Conservation (phyloP, 2,797 vertebrate species). For the Pangasius larnaudii region DNA sequence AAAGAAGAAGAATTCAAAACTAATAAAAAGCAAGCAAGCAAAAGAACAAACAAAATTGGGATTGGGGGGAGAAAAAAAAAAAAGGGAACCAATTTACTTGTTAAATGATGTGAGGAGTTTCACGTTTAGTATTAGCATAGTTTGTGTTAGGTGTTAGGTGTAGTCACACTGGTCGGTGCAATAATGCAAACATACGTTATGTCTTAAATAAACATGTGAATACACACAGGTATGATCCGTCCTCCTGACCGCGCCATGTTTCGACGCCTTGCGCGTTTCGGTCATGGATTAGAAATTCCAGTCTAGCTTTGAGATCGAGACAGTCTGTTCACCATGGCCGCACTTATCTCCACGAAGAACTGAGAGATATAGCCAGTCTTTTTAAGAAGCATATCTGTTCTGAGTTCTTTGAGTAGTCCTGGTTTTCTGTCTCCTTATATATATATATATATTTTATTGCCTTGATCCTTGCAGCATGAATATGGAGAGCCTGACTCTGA, state of each 20-base stretch:
- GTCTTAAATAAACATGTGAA: neutral
- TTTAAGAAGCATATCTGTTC: slow-evolving; percentile 6
- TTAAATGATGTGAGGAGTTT: slow-evolving; percentile 31
- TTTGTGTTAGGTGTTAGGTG: slow-evolving; percentile 15
- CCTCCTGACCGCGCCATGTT: neutral
- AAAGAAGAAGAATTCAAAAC: neutral
- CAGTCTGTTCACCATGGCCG: slow-evolving; percentile 14
- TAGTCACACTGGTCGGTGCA: slow-evolving; percentile 5
- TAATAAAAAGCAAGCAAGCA: neutral
- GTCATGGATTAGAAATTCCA: neutral
- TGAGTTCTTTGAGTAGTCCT: slow-evolving; percentile 26
- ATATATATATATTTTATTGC: neutral
- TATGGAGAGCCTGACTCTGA: neutral
- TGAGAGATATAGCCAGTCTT: slow-evolving; percentile 19
- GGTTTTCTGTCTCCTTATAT: slow-evolving; percentile 39
- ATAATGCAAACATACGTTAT: neutral
- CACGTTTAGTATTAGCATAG: slow-evolving; percentile 36
- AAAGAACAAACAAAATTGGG: neutral
- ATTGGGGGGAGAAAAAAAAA: neutral
- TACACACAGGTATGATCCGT: neutral
- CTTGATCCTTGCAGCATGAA: neutral
- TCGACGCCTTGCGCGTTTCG: neutral
- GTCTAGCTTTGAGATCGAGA: slow-evolving; percentile 21
- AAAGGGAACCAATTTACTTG: slow-evolving; percentile 5
- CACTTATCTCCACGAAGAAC: slow-evolving; percentile 37